phyloP scores from a whole-genome alignment of 2,888 invertebrate species.

The Syritta pipiens region DNA sequence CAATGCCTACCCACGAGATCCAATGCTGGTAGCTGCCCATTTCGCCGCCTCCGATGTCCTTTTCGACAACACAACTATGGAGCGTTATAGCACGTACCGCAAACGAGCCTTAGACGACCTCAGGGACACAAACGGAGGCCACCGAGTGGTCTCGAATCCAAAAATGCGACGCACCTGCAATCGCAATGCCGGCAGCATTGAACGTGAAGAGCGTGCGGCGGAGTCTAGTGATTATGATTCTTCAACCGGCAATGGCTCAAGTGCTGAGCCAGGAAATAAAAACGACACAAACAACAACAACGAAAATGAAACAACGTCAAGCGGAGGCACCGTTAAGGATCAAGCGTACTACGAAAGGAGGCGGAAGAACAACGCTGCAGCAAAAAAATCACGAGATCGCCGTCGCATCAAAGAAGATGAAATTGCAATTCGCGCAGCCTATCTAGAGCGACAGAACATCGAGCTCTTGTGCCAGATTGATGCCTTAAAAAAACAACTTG shows the following conservation, averaged over 20 bases:
- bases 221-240: slow-evolving; percentile 77
- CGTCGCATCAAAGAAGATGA: slow-evolving; percentile 94
- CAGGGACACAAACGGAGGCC: slow-evolving; percentile 82
- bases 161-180: slow-evolving; percentile 84
- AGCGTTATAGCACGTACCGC: slow-evolving; percentile 86
- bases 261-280: slow-evolving; percentile 10
- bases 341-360: slow-evolving; percentile 93
- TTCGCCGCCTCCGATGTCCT: slow-evolving; percentile 81
- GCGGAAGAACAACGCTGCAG: slow-evolving; percentile 95
- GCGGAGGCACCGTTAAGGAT: slow-evolving; percentile 81
- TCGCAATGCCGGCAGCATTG: slow-evolving; percentile 75
- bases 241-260: slow-evolving; percentile 71
- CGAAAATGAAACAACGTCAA: no score
- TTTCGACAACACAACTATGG: slow-evolving; percentile 82
- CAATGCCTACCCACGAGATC: slow-evolving; percentile 87
- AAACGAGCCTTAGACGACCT: slow-evolving; percentile 84
- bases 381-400: slow-evolving; percentile 95
- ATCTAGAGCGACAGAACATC: slow-evolving; percentile 92
- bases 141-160: slow-evolving; percentile 82
- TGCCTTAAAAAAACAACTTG: slow-evolving; percentile 83
- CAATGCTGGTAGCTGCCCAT: slow-evolving; percentile 82
- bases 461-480: slow-evolving; percentile 86
- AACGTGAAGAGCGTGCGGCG: slow-evolving; percentile 76
- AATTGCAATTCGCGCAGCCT: slow-evolving; percentile 92
- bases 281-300: slow-evolving; percentile 41